A percentile compares a stretch with the other conserved stretches of the same genome.
Evolutionary conservation across 1,140 invertebrate genomes (phyloP).

Genomic region (Rhopalosiphum padi): DNA sequence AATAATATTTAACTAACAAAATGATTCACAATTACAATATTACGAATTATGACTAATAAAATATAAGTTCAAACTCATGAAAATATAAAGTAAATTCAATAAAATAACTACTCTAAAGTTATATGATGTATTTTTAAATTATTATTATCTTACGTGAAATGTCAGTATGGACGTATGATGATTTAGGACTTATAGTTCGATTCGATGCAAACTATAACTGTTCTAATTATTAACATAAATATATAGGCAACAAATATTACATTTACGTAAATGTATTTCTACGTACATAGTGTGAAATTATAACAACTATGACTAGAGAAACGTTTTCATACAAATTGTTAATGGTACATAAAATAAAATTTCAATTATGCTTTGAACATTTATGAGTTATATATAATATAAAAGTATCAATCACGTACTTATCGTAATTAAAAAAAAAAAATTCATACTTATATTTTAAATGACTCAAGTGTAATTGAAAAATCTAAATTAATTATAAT

Average conservation of each 20-base stretch:
- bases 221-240: not conserved
- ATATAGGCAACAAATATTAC: constrained; percentile 21
- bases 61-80: not conserved
- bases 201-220: not conserved
- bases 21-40: not conserved
- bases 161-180: not conserved
- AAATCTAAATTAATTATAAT: not conserved
- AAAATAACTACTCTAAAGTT: not conserved
- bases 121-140: not conserved
- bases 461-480: not conserved
- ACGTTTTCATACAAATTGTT: not conserved
- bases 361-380: not conserved
- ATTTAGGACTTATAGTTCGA: too few species aligned
- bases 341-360: not conserved
- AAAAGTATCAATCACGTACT: not conserved
- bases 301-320: constrained; percentile 21
- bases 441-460: not conserved
- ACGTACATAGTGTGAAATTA: not conserved
- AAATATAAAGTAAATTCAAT: not conserved
- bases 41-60: not conserved
- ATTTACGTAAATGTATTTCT: not conserved
- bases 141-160: not conserved
- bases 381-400: not conserved
- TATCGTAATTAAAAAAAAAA: not conserved
- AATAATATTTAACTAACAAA: not conserved